Percentiles rank a stretch among this genome's conserved stretches.
phyloP scores from a whole-genome alignment of 2,113 vertebrate species.

The Melanostigma gelatinosum region DNA sequence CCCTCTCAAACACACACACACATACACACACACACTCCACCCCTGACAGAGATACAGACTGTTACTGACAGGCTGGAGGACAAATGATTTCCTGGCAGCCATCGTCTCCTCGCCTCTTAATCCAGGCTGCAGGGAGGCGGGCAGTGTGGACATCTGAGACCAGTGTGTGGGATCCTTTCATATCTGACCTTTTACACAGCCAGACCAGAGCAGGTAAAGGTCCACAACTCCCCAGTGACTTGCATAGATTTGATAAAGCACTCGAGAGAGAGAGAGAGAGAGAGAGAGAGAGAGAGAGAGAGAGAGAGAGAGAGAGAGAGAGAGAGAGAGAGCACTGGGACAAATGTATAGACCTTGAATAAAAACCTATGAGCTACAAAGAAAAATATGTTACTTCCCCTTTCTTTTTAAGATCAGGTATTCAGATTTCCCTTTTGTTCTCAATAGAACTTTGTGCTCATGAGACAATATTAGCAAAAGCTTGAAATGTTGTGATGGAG shows the following conservation, averaged over 20 bases:
- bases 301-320: neutral
- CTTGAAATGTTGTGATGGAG: constrained; percentile 21
- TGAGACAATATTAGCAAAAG: constrained; percentile 23
- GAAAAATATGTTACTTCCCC: constrained; percentile 28
- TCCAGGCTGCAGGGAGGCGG: constrained; percentile 40
- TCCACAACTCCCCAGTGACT: constrained; percentile 71
- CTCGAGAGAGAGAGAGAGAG: constrained; percentile 18
- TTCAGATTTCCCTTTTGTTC: constrained; percentile 35
- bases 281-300: constrained; percentile 4
- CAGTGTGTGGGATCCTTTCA: constrained; percentile 64
- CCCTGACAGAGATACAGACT: constrained; percentile 54
- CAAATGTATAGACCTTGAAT: constrained; percentile 48
- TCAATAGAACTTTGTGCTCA: constrained; percentile 44
- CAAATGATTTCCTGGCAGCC: constrained; percentile 68
- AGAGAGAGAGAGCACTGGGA: constrained; percentile 7
- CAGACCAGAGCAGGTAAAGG: constrained; percentile 73
- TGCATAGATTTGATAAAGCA: constrained; percentile 46
- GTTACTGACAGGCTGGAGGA: constrained; percentile 58
- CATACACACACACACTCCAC: constrained; percentile 29
- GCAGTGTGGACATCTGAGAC: constrained; percentile 66
- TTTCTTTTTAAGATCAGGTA: constrained; percentile 46
- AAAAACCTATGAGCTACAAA: constrained; percentile 43
- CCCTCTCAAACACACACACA: constrained; percentile 22
- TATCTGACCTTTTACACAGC: constrained; percentile 75
- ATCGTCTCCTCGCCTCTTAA: constrained; percentile 63